These are phyloP conservation scores for Falco naumanni DNA, from an alignment of 2,797 vertebrate genomes.

Conservation along the genomic window DNA sequence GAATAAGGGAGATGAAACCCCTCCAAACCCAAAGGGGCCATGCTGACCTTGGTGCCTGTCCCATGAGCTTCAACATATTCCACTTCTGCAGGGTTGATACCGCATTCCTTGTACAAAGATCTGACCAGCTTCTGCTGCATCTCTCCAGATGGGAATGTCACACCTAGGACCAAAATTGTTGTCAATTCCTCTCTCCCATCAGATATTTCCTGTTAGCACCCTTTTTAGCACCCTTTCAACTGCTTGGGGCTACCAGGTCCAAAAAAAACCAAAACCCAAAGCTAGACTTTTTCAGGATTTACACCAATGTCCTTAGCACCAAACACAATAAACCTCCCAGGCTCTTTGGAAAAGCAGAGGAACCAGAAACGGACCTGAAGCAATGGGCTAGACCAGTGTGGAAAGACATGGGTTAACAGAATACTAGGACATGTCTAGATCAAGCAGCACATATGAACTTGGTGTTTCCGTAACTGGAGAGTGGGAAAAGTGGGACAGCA, in stretches of 20 bases:
- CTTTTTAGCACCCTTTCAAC: neutral
- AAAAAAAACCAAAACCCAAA: neutral
- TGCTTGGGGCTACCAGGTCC: neutral
- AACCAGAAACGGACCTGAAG: neutral
- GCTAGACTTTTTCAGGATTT: neutral
- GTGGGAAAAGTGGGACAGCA: neutral
- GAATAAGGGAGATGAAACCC: neutral
- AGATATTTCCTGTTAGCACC: neutral
- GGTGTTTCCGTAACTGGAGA: neutral
- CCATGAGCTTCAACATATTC: slow-evolving; percentile 97
- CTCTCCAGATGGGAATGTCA: slow-evolving; percentile 94
- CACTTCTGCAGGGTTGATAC: slow-evolving; percentile 83
- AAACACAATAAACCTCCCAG: neutral
- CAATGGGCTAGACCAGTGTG: neutral
- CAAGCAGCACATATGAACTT: neutral
- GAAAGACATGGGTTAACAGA: neutral
- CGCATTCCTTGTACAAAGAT: slow-evolving; percentile 82
- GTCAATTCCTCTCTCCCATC: neutral
- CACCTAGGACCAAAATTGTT: slow-evolving; percentile 79
- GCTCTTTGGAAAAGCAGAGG: neutral
- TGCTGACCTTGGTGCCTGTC: slow-evolving; percentile 93
- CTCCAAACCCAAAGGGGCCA: neutral
- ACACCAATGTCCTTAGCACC: neutral
- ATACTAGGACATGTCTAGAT: neutral
- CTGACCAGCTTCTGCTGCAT: slow-evolving; percentile 85